Evolutionary conservation across 2,113 vertebrate genomes (phyloP).

Genomic region (Tursiops truncatus): DNA sequence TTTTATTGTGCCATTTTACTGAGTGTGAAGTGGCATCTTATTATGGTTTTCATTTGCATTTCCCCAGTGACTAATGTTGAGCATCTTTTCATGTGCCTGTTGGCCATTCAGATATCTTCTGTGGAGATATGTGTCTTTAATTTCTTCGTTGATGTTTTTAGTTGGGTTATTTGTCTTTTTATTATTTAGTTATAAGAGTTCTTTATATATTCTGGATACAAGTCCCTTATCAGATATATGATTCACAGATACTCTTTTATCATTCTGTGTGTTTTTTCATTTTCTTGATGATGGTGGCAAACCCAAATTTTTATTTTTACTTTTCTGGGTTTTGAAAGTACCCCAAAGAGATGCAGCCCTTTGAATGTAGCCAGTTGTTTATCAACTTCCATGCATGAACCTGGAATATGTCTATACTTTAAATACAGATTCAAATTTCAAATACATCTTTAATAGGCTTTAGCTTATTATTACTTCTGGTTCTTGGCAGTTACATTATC

Average conservation of each 20-base stretch:
- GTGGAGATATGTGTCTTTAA: background rate
- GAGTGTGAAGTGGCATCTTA: background rate
- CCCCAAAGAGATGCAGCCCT: background rate
- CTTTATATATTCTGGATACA: background rate
- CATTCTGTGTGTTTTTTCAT: background rate
- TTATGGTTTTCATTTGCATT: conserved; percentile 4
- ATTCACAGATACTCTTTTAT: background rate
- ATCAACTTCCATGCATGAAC: background rate
- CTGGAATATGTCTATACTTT: background rate
- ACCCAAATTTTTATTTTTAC: background rate
- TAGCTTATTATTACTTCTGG: background rate
- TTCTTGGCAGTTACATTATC: background rate
- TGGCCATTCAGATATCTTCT: background rate
- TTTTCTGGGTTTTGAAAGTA: background rate
- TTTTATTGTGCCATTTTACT: background rate
- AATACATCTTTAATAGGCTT: background rate
- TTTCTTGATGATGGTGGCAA: conserved; percentile 2
- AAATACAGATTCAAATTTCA: background rate
- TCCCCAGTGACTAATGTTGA: background rate
- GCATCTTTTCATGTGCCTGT: background rate
- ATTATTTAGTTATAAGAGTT: background rate
- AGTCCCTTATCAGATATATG: background rate
- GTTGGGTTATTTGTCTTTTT: background rate
- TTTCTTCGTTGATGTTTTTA: background rate
- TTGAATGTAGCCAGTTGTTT: background rate